These are phyloP conservation scores for Crocodylus rhombifer DNA, from an alignment of 2,797 vertebrate genomes.

Conservation along the genomic window DNA sequence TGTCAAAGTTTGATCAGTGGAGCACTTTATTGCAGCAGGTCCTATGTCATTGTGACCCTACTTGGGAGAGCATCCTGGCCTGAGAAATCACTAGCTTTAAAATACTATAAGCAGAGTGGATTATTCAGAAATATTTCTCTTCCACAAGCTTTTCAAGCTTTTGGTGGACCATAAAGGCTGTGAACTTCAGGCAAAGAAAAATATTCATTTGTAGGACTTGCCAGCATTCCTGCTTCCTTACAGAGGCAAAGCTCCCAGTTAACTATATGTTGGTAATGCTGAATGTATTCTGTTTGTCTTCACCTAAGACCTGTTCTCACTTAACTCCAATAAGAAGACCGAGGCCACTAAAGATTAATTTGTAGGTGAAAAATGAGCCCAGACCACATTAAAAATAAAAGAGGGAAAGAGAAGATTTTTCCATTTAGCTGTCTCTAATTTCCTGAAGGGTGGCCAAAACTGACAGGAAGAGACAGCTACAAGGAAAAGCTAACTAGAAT, in stretches of 20 bases:
- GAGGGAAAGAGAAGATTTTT: not conserved
- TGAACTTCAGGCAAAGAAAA: no score
- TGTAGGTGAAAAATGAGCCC: accelerated
- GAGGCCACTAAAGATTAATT: not conserved
- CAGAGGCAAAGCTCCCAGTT: not conserved
- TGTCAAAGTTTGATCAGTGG: slow-evolving; percentile 43
- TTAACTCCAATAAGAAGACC: accelerated
- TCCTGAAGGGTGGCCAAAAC: not conserved
- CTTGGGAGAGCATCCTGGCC: not conserved
- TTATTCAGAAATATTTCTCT: slow-evolving; percentile 38
- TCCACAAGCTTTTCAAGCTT: not conserved
- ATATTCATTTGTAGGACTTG: not conserved
- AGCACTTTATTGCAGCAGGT: accelerated
- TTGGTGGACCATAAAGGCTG: not conserved
- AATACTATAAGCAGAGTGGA: not conserved
- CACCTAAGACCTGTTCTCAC: accelerated
- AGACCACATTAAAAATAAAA: not conserved
- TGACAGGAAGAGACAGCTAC: accelerated
- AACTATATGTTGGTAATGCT: accelerated
- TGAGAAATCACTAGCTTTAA: slow-evolving; percentile 23
- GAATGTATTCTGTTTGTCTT: accelerated
- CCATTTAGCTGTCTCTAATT: not conserved
- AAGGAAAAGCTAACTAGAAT: accelerated
- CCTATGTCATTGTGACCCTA: not conserved
- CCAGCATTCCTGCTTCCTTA: accelerated